Evolutionary conservation across 2,113 vertebrate species (phyloP), one percentile per base, ranked within the genome.

Genomic region (Bubo scandiacus): DNA sequence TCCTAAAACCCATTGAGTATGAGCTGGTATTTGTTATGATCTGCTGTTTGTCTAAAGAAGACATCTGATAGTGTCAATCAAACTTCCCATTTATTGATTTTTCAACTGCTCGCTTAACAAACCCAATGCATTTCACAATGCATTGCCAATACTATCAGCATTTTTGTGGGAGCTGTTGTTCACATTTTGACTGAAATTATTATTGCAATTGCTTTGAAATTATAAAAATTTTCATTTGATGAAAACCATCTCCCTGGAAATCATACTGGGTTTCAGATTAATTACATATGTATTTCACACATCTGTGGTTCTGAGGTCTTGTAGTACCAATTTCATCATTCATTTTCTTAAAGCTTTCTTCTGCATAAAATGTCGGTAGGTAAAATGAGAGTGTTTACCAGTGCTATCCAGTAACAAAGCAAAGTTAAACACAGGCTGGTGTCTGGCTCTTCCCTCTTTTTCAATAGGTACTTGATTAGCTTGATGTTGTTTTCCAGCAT

Each of bases 211-310:
- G 92, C 91, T 94, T 95, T 95, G 78, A 96, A 96, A 95, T 96
- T 87, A 93, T 85, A 94, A 96, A 95, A 87, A 85, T 0, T 36
- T 86, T 96, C 78, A 85, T 87, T 95, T 97, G 96, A 96, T 95
- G 78, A 93, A 92, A 95, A 77, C 57, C 49, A 90, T 97, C 90
- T 96, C 93, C 52, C 74, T 96, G 94, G 96, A 96, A 96, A 96
- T 96, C 83, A 82, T 94, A 88, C 84, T 85, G 74, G 49, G 36
- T 80, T 96, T 96, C 78, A 95, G 90, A 96, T 96, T 97, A 95
- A 96, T 97, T 97, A 93, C 88, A 59, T 88, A 95, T 90, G 62
- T 87, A 79, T 95, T 96, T 96, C 96, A 95, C 96, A 96, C 92
- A 93, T 92, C 88, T 93, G 85, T 96, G 94, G 90, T 95, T 96